A percentile compares a stretch with the other conserved stretches of the same genome.
Conservation (phyloP, 2,888 invertebrate genomes). For the Cataglyphis altisquamis region DNA sequence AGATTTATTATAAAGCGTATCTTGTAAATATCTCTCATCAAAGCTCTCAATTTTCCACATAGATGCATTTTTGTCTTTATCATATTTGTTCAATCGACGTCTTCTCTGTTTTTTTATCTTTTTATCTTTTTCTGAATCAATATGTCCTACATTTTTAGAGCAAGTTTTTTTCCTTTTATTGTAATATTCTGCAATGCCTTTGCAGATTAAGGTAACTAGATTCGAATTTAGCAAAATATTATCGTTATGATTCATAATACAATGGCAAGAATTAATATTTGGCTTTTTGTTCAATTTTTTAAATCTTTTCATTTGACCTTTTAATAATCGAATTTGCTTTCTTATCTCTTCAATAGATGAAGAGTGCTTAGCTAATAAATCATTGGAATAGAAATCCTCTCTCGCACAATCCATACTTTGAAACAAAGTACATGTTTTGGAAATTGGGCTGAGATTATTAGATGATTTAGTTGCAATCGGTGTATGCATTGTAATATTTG, state of each 20-base stretch:
- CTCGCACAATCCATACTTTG: not conserved
- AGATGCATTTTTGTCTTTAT: not conserved
- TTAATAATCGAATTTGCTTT: conserved; percentile 68
- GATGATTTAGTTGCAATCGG: not conserved
- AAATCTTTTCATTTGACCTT: conserved; percentile 68
- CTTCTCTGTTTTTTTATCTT: conserved; percentile 31
- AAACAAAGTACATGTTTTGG: not conserved
- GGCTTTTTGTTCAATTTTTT: not conserved
- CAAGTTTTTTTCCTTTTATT: conserved; percentile 4
- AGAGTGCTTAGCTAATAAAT: conserved; percentile 16
- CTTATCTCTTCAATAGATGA: conserved; percentile 66
- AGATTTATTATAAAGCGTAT: not conserved
- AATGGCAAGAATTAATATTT: conserved; percentile 39
- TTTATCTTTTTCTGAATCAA: conserved; percentile 20
- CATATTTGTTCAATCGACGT: conserved; percentile 28
- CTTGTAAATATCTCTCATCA: not conserved
- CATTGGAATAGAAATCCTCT: not conserved
- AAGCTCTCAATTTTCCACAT: conserved; percentile 51
- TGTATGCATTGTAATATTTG: not conserved
- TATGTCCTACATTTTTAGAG: not conserved
- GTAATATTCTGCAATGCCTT: conserved; percentile 40
- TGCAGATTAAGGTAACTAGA: conserved; percentile 47
- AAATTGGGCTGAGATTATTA: not conserved
- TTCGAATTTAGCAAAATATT: conserved; percentile 35
- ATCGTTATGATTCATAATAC: not conserved